These are phyloP conservation scores for Tholera decimalis DNA, from an alignment of 2,888 invertebrate species.

Conservation along the genomic window DNA sequence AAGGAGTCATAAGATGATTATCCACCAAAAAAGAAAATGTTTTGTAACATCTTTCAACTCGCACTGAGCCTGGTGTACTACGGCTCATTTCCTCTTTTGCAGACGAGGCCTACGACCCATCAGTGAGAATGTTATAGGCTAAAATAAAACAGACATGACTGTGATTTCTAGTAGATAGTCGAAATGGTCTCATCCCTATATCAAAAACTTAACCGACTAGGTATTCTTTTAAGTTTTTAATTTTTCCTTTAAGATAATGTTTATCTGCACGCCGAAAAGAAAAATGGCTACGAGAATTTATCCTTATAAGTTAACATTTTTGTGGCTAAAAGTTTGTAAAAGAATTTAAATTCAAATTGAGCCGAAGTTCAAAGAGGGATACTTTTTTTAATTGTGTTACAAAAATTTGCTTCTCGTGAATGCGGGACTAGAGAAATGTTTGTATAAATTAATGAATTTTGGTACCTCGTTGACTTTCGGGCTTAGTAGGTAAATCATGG, in stretches of 20 bases:
- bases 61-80: too few relatives aligned
- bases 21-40: too few relatives aligned
- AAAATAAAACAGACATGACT: background rate
- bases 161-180: background rate
- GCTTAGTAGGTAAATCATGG: too few relatives aligned
- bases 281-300: constrained; percentile 11
- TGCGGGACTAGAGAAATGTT: background rate
- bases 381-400: background rate
- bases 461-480: background rate
- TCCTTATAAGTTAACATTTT: constrained; percentile 15
- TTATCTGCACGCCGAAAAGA: constrained; percentile 10
- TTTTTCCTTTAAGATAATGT: constrained; percentile 15
- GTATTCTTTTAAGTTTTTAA: constrained; percentile 1
- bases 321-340: constrained; percentile 24
- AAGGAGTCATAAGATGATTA: too few relatives aligned
- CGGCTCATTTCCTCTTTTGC: too few relatives aligned
- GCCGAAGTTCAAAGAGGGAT: constrained; percentile 1
- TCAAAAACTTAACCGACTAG: background rate
- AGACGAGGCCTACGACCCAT: too few relatives aligned
- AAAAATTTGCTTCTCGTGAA: background rate
- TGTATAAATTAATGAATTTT: background rate
- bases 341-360: constrained; percentile 20
- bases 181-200: background rate
- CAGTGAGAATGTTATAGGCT: too few relatives aligned
- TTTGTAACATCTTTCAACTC: too few relatives aligned